Percentiles rank a stretch among this genome's conserved stretches.
Conservation (phyloP, 23 tunicate genomes). For the Aplidium turbinatum region DNA sequence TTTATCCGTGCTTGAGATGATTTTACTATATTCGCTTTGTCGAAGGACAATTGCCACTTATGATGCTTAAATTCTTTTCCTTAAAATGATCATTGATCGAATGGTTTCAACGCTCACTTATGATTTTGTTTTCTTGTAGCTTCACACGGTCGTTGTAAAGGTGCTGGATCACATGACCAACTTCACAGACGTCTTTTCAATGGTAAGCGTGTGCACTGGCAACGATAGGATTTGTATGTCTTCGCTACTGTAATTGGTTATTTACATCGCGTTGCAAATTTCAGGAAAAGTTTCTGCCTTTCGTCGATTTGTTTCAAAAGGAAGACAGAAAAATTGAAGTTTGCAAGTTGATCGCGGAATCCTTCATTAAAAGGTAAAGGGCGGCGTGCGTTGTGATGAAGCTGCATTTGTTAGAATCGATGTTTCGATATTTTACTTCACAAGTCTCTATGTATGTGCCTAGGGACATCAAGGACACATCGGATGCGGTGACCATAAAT, state of each 20-base stretch:
- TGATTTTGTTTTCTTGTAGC: slow-evolving; percentile 20
- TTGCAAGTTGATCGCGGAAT: slow-evolving; percentile 42
- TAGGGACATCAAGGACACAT: slow-evolving; percentile 24
- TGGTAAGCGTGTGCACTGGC: slow-evolving; percentile 40
- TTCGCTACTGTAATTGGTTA: background rate
- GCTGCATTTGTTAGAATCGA: too few species aligned
- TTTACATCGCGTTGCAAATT: background rate
- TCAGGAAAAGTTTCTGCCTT: slow-evolving; percentile 81
- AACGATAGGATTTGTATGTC: background rate
- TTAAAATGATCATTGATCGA: too few species aligned
- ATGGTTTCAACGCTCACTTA: too few species aligned
- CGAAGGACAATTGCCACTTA: too few species aligned
- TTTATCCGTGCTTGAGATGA: too few species aligned
- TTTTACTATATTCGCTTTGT: too few species aligned
- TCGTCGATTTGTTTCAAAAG: slow-evolving; percentile 91
- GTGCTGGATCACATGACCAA: slow-evolving; percentile 46
- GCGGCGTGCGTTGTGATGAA: too few species aligned
- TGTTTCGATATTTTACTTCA: too few species aligned
- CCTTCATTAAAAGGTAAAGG: slow-evolving; percentile 7
- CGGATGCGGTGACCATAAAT: slow-evolving; percentile 69
- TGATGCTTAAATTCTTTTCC: too few species aligned
- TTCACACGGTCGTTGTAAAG: slow-evolving; percentile 36
- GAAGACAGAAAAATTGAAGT: slow-evolving; percentile 67
- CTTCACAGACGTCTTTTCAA: slow-evolving; percentile 62
- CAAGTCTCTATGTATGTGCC: too few species aligned